Evolutionary conservation across 1,140 invertebrate species (phyloP).

Genomic region (Idris sp.): DNA sequence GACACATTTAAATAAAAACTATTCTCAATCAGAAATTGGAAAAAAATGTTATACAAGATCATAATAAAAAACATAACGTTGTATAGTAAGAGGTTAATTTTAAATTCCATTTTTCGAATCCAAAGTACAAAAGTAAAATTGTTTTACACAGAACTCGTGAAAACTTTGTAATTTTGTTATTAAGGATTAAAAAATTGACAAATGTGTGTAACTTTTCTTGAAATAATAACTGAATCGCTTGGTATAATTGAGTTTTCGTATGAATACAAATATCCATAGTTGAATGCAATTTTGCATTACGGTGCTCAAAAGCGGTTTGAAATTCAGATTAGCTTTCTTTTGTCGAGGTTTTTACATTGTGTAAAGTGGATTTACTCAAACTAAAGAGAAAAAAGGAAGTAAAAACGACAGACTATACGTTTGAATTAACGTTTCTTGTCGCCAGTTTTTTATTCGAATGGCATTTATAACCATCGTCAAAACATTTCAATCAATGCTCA

Average conservation of each 20-base stretch:
- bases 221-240: constrained; percentile 37
- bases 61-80: too few species aligned
- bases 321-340: constrained; percentile 61
- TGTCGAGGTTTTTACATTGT: constrained; percentile 38
- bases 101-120: too few species aligned
- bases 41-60: too few species aligned
- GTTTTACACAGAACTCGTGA: too few species aligned
- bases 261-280: constrained; percentile 46
- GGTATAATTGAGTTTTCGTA: constrained; percentile 42
- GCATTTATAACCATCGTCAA: constrained; percentile 1
- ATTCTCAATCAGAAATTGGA: background rate
- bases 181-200: too few species aligned
- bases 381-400: constrained; percentile 1
- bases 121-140: too few species aligned
- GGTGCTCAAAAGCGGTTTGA: constrained; percentile 49
- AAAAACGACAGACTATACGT: constrained; percentile 25
- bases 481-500: constrained; percentile 13
- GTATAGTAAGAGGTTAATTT: too few species aligned
- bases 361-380: constrained; percentile 40
- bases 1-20: constrained; percentile 3
- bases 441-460: constrained; percentile 10
- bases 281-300: constrained; percentile 48
- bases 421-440: constrained; percentile 27
- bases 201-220: too few species aligned
- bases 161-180: too few species aligned